Conservation (phyloP, 2,113 vertebrate genomes). For the Xiphorhynchus elegans region DNA sequence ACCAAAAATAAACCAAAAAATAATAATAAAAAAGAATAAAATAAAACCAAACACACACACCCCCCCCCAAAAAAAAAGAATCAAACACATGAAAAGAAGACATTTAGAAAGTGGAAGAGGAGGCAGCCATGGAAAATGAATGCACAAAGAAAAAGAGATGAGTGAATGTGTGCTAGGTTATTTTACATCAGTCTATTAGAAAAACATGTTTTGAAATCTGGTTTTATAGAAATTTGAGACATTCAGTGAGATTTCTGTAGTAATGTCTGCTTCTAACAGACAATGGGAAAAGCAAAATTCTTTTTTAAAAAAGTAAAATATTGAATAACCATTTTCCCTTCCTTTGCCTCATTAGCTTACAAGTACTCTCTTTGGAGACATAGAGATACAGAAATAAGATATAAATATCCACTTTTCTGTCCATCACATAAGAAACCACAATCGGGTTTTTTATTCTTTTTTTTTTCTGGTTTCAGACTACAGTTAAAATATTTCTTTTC, state of each 20-base stretch:
- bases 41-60: background rate
- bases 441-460: background rate
- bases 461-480: background rate
- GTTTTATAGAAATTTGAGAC: background rate
- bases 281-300: background rate
- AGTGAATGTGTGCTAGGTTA: background rate
- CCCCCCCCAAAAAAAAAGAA: too few species aligned
- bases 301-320: background rate
- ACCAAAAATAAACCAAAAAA: background rate
- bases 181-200: background rate
- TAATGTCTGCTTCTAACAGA: background rate
- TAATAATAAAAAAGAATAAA: background rate
- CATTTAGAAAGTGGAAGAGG: background rate
- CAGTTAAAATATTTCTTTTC: background rate
- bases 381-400: background rate
- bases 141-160: background rate
- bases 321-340: background rate
- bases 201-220: background rate
- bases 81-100: background rate
- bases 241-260: background rate
- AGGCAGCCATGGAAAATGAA: background rate
- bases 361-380: background rate
- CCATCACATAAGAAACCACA: background rate
- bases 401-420: background rate
- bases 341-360: background rate